These are phyloP conservation scores for Leptopilina boulardi DNA, from an alignment of 1,140 invertebrate genomes.

Conservation along the genomic window DNA sequence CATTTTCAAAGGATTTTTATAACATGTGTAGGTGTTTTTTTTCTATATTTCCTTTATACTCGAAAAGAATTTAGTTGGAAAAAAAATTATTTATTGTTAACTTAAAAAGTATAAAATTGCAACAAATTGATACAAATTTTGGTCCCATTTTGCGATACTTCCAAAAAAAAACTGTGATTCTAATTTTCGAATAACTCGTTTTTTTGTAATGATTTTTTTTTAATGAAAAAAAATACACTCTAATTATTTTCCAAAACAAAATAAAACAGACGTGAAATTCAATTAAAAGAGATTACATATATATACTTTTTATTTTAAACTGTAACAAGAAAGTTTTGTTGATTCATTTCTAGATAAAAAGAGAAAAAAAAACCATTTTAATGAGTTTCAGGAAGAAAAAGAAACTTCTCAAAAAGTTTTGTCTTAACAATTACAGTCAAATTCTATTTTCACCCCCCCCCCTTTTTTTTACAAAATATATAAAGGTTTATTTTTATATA, in stretches of 20 bases:
- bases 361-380: not conserved
- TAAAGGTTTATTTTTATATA: not conserved
- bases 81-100: too few relatives aligned
- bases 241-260: not conserved
- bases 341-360: not conserved
- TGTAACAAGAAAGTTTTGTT: not conserved
- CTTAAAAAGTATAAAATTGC: too few relatives aligned
- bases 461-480: not conserved
- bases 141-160: too few relatives aligned
- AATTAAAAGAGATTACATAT: not conserved
- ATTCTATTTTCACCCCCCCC: not conserved
- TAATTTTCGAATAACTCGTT: too few relatives aligned
- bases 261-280: not conserved
- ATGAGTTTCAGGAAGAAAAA: not conserved
- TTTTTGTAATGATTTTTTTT: not conserved
- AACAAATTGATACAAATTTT: too few relatives aligned
- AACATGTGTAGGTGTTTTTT: too few relatives aligned
- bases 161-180: too few relatives aligned
- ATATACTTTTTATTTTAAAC: not conserved
- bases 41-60: too few relatives aligned
- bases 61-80: too few relatives aligned
- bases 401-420: conserved; percentile 12
- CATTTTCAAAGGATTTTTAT: too few relatives aligned
- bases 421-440: not conserved
- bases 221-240: not conserved